Evolutionary conservation across 2,113 vertebrate genomes (phyloP).

Genomic region (Gopherus evgoodei): DNA sequence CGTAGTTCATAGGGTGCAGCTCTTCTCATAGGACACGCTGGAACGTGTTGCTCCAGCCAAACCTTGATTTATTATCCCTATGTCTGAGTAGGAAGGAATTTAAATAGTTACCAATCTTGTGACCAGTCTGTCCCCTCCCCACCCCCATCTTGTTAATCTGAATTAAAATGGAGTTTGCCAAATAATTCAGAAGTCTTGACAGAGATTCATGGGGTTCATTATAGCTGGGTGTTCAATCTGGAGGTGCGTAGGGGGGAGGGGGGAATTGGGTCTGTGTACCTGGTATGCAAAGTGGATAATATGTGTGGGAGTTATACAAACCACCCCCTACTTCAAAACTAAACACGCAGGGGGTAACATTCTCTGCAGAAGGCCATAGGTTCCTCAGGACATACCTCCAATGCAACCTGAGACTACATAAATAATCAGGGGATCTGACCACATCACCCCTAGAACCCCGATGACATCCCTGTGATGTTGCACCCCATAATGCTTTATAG

Average conservation of each 20-base stretch:
- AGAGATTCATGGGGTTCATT: background rate
- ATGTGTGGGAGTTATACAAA: background rate
- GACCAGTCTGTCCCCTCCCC: background rate
- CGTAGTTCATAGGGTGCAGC: background rate
- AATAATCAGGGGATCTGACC: background rate
- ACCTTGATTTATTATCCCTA: background rate
- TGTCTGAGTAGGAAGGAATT: background rate
- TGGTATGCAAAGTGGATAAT: background rate
- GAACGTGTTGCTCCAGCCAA: background rate
- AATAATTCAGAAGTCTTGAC: background rate
- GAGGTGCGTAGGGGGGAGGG: rapidly evolving
- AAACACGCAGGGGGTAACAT: background rate
- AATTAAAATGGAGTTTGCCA: slow-evolving; percentile 9
- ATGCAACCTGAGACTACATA: background rate
- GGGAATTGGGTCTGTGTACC: background rate
- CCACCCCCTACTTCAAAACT: background rate
- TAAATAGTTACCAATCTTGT: background rate
- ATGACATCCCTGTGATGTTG: no score
- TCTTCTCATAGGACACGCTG: background rate
- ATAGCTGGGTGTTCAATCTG: background rate
- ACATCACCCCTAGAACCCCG: background rate
- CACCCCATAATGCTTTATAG: no score
- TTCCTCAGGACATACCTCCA: background rate
- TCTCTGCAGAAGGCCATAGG: background rate
- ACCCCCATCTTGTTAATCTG: background rate